Base-by-base conservation (phyloP, 2,888 invertebrate genomes). In the Spisula solida region DNA sequence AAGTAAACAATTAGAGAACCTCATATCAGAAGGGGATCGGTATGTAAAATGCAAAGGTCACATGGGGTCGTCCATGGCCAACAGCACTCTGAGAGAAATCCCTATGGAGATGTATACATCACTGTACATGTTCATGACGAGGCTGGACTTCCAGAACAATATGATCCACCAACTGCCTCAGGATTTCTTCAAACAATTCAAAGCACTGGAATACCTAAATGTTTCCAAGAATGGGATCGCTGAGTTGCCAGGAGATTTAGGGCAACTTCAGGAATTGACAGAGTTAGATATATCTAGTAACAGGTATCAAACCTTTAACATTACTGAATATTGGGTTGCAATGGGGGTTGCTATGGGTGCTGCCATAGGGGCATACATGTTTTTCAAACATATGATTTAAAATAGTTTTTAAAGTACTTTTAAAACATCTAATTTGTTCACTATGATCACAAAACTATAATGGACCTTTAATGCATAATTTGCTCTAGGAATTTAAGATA, bases 61-160 rank as follows among this genome's bases (percentile, higher is more conserved):
- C 84, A 82, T 87, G 2, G 75, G 91, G 41, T 93, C 95, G 16
- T 66, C 89, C 29, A 89, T 91, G 81, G 90, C 89, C 6, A 90
- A 92, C 41, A 85, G 88, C 14, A 92, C 90, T 5, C 70, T 93
- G 14, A 80, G 79, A 12, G 80, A 87, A 18, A 84, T 93, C 16
- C 88, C 89, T 6, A 34, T 89, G 81, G 91, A 92, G 10, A 79
- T 87, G 4, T 94, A 91, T 75, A 31, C 79, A 1, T 82, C 87
- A 41, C 86, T 91, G 78, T 87, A 82, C 34, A 85, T 85, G 20
- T 91, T 94, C 81, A 91, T 95, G 48, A 87, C 91, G n/a, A 91
- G 90, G 34, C 91, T 95, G 34, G 92, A 94, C 70, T 93, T 95
- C 85, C 91, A 90, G 55, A 87, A 92, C 85, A 95, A 95, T 83